Evolutionary conservation across 92 coral and sea anemone genomes (phyloP).

Genomic region (Anthopleura xanthogrammica): DNA sequence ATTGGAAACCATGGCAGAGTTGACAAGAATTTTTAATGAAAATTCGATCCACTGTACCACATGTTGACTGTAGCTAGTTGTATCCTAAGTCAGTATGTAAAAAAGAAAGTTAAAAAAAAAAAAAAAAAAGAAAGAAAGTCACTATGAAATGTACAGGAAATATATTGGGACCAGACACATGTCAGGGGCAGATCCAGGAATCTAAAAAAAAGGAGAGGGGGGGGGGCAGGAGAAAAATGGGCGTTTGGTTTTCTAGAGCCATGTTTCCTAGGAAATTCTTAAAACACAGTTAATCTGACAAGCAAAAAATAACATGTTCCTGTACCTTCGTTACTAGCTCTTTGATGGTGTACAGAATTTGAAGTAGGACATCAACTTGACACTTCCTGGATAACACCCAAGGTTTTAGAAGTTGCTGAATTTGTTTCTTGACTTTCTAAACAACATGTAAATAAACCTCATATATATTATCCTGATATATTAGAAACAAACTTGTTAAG

Average conservation of each 20-base stretch:
- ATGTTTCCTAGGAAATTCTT: no score
- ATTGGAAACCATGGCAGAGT: not conserved
- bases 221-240: no score
- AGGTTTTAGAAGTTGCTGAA: not conserved
- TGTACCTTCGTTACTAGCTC: not conserved
- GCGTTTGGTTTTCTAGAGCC: no score
- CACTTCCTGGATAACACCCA: not conserved
- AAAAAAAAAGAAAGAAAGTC: no score
- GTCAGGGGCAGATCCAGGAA: no score
- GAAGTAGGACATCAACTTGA: not conserved
- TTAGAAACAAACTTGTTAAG: no score
- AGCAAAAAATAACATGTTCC: not conserved
- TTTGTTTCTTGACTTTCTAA: not conserved
- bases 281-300: no score
- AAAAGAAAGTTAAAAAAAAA: no score
- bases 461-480: not conserved
- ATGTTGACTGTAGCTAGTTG: not conserved
- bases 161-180: no score
- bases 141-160: no score
- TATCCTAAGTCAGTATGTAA: not conserved
- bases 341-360: not conserved
- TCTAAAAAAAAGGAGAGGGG: no score
- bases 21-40: not conserved
- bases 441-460: not conserved
- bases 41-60: conserved; percentile 18